phyloP scores from a whole-genome alignment of 2,113 vertebrate species.

The Corydoras maculifer region DNA sequence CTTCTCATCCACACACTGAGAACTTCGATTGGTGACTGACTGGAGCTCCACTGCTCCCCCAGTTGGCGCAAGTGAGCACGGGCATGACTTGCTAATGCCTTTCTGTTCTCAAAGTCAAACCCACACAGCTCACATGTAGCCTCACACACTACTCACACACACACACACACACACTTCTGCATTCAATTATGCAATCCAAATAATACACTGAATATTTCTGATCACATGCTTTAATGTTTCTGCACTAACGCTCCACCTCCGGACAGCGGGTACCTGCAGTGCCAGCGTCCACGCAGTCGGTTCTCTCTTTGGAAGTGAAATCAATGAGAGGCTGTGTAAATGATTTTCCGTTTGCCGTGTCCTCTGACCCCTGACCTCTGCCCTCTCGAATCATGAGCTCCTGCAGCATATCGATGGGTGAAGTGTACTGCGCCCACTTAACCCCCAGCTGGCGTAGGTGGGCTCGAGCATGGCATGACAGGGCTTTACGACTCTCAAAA shows the following conservation, averaged over 20 bases:
- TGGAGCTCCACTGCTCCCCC: slow-evolving; percentile 86
- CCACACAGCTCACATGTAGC: slow-evolving; percentile 88
- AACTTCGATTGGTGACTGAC: slow-evolving; percentile 84
- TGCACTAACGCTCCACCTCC: no score
- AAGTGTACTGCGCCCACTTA: slow-evolving; percentile 79
- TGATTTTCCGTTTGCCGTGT: neutral
- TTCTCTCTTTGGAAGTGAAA: slow-evolving; percentile 56
- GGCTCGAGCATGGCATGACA: slow-evolving; percentile 85
- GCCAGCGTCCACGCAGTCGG: neutral
- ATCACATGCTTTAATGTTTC: no score
- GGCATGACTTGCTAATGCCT: slow-evolving; percentile 86
- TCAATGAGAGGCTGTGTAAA: slow-evolving; percentile 51
- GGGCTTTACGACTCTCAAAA: slow-evolving; percentile 87
- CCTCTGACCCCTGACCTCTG: slow-evolving; percentile 64
- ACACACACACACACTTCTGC: neutral
- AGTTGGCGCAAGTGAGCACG: slow-evolving; percentile 87
- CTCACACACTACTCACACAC: slow-evolving; percentile 53
- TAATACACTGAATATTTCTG: no score
- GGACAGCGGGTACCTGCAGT: neutral
- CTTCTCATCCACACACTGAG: slow-evolving; percentile 83
- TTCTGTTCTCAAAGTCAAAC: slow-evolving; percentile 89
- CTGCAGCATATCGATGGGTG: slow-evolving; percentile 79
- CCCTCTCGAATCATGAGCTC: slow-evolving; percentile 76
- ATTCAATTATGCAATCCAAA: neutral
- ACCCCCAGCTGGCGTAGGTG: slow-evolving; percentile 86